Conservation (phyloP, 2,113 vertebrate species). For the Blennius ocellaris region DNA sequence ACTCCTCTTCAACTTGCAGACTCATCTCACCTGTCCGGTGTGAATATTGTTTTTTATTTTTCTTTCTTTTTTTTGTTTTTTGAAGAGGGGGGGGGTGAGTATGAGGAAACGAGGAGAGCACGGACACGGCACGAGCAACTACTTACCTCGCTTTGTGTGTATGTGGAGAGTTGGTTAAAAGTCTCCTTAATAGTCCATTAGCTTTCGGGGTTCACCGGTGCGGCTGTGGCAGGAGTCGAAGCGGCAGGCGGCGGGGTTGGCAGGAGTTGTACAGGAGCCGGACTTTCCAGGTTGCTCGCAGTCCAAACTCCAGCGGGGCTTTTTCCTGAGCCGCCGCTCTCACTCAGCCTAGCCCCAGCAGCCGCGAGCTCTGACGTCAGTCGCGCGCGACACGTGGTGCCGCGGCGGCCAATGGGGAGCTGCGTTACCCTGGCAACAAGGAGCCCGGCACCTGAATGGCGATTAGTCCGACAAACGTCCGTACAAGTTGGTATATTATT, state of each 20-base stretch:
- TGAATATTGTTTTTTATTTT: neutral
- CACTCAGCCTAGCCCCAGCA: constrained; percentile 56
- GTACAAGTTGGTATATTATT: no score
- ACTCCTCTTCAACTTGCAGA: constrained; percentile 11
- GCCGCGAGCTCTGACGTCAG: constrained; percentile 73
- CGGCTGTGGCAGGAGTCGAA: constrained; percentile 9
- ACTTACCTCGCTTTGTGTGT: constrained; percentile 74
- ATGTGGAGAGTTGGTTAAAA: constrained; percentile 29
- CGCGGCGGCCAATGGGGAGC: constrained; percentile 65
- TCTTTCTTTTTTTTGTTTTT: no score
- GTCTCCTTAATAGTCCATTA: constrained; percentile 79
- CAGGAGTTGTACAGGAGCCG: constrained; percentile 31
- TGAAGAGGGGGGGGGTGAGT: neutral
- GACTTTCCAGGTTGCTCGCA: constrained; percentile 39
- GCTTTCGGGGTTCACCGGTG: constrained; percentile 12
- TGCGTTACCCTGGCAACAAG: constrained; percentile 74
- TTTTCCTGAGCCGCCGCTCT: constrained; percentile 35
- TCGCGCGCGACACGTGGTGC: constrained; percentile 62
- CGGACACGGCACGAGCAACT: constrained; percentile 7
- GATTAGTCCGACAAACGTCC: no score
- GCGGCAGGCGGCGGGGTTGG: neutral
- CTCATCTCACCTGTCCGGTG: constrained; percentile 43
- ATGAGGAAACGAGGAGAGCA: constrained; percentile 61
- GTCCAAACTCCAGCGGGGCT: constrained; percentile 67
- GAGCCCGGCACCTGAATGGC: constrained; percentile 41